A percentile compares a stretch with the other conserved stretches of the same genome.
Conservation (phyloP, 2,113 vertebrate species). For the Brachyhypopomus occidentalis region DNA sequence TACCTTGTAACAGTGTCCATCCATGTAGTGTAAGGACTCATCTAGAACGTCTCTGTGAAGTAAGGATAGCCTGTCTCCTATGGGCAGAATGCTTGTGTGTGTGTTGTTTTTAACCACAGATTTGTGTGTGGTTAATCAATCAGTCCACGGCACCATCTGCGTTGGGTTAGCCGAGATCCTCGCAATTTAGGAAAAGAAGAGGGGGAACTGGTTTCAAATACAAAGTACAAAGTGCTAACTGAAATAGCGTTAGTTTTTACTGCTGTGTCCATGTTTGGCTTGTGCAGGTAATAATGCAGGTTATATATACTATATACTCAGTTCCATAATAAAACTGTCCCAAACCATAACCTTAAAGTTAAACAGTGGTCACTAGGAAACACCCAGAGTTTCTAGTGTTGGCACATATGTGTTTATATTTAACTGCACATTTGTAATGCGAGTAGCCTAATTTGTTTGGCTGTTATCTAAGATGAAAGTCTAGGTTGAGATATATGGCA, state of each 20-base stretch:
- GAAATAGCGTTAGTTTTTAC: background rate
- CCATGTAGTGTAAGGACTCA: background rate
- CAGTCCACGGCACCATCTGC: slow-evolving; percentile 23
- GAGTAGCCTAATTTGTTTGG: background rate
- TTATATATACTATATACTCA: no score
- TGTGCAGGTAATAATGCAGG: background rate
- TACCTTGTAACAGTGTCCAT: background rate
- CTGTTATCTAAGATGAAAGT: no score
- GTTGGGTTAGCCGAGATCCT: background rate
- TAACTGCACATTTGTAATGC: background rate
- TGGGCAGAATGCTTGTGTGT: background rate
- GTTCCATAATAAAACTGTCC: background rate
- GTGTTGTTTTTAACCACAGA: background rate
- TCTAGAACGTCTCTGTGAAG: background rate
- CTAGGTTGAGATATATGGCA: background rate
- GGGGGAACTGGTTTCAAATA: background rate
- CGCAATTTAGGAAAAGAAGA: background rate
- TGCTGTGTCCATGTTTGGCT: background rate
- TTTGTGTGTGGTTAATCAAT: slow-evolving; percentile 1
- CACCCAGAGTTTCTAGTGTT: background rate
- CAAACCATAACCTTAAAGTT: background rate
- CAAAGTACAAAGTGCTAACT: background rate
- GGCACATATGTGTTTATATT: background rate
- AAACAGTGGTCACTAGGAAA: background rate
- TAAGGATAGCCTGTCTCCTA: background rate